Base-by-base conservation (phyloP, 2,888 invertebrate genomes). In the Scaeva pyrastri region DNA sequence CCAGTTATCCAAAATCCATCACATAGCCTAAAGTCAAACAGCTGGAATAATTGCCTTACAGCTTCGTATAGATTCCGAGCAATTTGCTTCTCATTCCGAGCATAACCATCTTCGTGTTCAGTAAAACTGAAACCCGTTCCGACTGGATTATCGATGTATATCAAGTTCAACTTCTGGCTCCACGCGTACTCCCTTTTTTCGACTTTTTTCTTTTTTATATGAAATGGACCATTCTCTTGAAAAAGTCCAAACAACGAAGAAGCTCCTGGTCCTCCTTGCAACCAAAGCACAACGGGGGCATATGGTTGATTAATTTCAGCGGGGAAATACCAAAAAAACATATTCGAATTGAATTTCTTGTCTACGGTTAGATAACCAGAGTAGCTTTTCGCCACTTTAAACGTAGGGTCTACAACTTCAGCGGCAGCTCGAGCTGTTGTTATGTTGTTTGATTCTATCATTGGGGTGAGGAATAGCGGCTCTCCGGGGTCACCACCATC, bases 41-140 rank as follows among this genome's bases (percentile, higher is more conserved):
- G 91, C 87, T 95, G 93, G 91, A 97, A 98, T 91, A 98, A 97
- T 91, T 98, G 98, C 41, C 93, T 92, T 1, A 98, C 90, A 0
- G 96, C 96, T 72, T 94, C 94, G 90, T 97, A 96, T 8, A 98
- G 91, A 91, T 98, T 96, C 66, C 94, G 94, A 0, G 96, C 98
- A 2, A 98, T 96, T 90, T 96, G 95, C 0, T 94, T 94, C 92
- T 98, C 96, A 91, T 97, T 96, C 5, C 93, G 94, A 12, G 96
- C 96, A 92, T 96, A 98, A 0, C 98, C 98, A 71, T 92, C 94
- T 21, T 95, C 95, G 71, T 94, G 92, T 2, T 95, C 94, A 0
- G 98, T 98, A 90, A 97, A 98, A 92, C 98, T 98, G 91, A 96
- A 98, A 0, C 98, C 98, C 2, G 97, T 96, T 1, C 98, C 97